Percentiles rank a stretch among this genome's conserved stretches.
phyloP scores from a whole-genome alignment of 30 jellyfish, hydroid and myxozoan species.

The Hydractinia symbiolongicarpus region DNA sequence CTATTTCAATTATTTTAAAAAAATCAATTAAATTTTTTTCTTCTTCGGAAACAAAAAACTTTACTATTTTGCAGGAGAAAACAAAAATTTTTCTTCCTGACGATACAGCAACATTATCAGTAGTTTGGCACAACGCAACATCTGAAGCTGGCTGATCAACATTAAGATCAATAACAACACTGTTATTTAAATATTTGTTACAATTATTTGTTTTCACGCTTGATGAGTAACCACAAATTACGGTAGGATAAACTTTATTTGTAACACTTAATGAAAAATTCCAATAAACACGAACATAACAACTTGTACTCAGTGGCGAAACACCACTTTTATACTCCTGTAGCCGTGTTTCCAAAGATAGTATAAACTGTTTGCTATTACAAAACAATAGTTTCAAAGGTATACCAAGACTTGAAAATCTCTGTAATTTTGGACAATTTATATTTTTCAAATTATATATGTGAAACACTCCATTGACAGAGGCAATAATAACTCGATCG shows the following conservation, averaged over 20 bases:
- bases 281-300: constrained; percentile 38
- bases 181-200: constrained; percentile 30
- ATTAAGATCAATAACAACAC: constrained; percentile 60
- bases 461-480: constrained; percentile 37
- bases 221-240: constrained; percentile 20
- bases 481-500: constrained; percentile 56
- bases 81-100: constrained; percentile 54
- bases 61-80: constrained; percentile 39
- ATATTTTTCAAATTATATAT: constrained; percentile 46
- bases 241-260: background rate
- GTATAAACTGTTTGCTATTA: constrained; percentile 37
- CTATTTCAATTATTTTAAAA: constrained; percentile 51
- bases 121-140: constrained; percentile 56
- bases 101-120: constrained; percentile 70
- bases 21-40: constrained; percentile 50
- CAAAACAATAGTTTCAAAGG: constrained; percentile 48
- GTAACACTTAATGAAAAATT: background rate
- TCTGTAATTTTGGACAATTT: constrained; percentile 29
- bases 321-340: constrained; percentile 37
- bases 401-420: constrained; percentile 45
- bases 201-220: constrained; percentile 22
- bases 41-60: background rate
- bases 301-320: constrained; percentile 24
- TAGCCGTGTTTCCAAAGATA: constrained; percentile 54
- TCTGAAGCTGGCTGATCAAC: constrained; percentile 59